Base-by-base conservation (phyloP, 2,888 invertebrate species). In the Eupithecia exiguata region DNA sequence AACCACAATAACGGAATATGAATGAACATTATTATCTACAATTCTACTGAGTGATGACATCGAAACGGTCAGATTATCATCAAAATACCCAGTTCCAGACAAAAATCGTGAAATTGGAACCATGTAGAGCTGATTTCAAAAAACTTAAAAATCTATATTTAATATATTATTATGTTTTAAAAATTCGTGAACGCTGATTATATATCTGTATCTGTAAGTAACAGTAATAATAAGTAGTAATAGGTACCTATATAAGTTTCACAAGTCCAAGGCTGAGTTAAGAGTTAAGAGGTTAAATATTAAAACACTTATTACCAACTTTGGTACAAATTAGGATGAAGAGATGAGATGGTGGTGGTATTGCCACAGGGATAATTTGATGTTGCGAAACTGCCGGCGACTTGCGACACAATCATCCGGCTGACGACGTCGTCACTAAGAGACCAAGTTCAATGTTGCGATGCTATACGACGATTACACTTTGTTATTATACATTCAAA, bases 391-490 rank as follows among this genome's bases (percentile, higher is more conserved):
- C n/a, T 40, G 68, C 36, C 30, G 49, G 63, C 25, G 18, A 7
- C 53, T 71, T 72, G 69, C 69, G 58, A 69, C 74, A 46, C 36
- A 36, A 30, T 49, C 25, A 62, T 69, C 66, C 25, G n/a, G 38
- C 68, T 66, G 61, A 43, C 43, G 36, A 16, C 46, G 46, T 10
- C 46, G 21, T 63, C 35, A 58, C 58, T 58, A 49, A 14, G 69
- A 69, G 67, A 70, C 62, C 72, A 75, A 75, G 75, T 75, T 75
- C 69, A 75, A 75, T 68, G 69, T 43, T 53, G 16, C 58, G 10
- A 58, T 21, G 58, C 6, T 58, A 58, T 58, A 14, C 58, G 25
- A 25, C 21, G 58, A 58, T 25, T 25, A 58, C 5, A 5, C 21
- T 25, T 53, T 53, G n/a, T 21, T 53, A 9, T 49, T 49, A 53